Evolutionary conservation across 2,797 vertebrate genomes (phyloP), one percentile per base, ranked within the genome.

Genomic region (Ataeniobius toweri): DNA sequence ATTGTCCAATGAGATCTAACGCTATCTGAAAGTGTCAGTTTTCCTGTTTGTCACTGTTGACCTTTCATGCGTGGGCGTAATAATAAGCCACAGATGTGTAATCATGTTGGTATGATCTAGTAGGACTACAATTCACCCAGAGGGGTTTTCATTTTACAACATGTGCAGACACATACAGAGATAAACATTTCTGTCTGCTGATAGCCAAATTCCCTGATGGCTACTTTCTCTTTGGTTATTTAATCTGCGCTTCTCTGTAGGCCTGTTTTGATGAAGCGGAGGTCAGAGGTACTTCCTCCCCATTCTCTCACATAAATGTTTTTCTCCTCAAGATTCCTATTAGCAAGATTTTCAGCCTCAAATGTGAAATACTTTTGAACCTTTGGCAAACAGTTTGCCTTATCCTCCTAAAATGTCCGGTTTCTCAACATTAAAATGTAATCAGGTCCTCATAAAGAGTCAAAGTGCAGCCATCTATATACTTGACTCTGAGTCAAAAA

Each of bases 261-360:
- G 63, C 48, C 75, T 74, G 78, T 84, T 86, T 80, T 80, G 63
- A 63, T 73, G 67, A 46, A 73, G 28, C 48, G 26, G 50, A 76
- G 80, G 77, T 80, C 82, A 85, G 6, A 69, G 69, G 16, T 9
- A 28, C 72, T 28, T 83, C 76, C 79, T 79, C 70, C 36, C 36
- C 36, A 36, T 85, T 81, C 39, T 1, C 51, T 36, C 72, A 65
- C 65, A 36, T 2, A 56, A 0, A 16, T 5, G 16, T 71, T 41
- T 46, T 4, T 24, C 1, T 67, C 18, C 39, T 50, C 75, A 10
- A 69, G 67, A 58, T 0, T 22, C n/a, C 59, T 0, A 14, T 20
- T 72, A 3, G 75, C 44, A 31, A 16, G 16, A 20, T 46, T 39
- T 16, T 8, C 10, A 20, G 20, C 55, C 14, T 36, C 3, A 6